phyloP scores from a whole-genome alignment of 2,888 invertebrate genomes.

The Rhagium mordax region DNA sequence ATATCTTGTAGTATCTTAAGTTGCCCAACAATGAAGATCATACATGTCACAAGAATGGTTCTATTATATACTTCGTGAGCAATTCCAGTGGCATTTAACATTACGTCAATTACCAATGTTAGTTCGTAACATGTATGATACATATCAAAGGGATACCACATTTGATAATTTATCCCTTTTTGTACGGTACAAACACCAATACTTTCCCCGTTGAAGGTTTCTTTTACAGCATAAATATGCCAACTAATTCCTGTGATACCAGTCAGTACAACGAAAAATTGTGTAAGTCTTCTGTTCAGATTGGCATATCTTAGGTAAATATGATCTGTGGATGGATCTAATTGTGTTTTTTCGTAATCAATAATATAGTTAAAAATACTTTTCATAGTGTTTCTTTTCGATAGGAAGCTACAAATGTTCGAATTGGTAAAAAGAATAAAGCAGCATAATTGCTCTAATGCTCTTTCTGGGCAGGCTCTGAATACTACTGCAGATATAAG shows the following conservation, averaged over 20 bases:
- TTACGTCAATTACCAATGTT: constrained; percentile 20
- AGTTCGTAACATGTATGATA: constrained; percentile 33
- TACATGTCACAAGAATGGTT: constrained; percentile 31
- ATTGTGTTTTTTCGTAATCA: constrained; percentile 24
- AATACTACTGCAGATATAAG: constrained; percentile 26
- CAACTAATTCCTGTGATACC: constrained; percentile 23
- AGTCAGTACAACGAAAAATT: constrained; percentile 26
- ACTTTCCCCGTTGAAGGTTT: constrained; percentile 6
- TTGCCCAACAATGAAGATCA: constrained; percentile 38
- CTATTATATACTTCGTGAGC: constrained; percentile 26
- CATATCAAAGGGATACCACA: constrained; percentile 41
- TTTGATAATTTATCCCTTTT: constrained; percentile 30
- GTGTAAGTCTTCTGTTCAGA: constrained; percentile 26
- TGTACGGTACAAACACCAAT: constrained; percentile 18
- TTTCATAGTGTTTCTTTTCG: constrained; percentile 30
- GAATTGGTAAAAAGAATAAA: constrained; percentile 38
- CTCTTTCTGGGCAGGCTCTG: constrained; percentile 29
- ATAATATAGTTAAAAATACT: constrained; percentile 34
- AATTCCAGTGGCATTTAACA: constrained; percentile 21
- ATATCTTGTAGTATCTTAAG: constrained; percentile 37
- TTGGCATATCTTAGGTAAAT: constrained; percentile 32
- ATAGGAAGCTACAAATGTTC: constrained; percentile 31
- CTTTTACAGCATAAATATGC: constrained; percentile 28
- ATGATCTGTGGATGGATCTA: neutral
- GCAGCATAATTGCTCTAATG: constrained; percentile 26